These are phyloP conservation scores for Heterochromis multidens DNA, from an alignment of 2,113 vertebrate species.

Conservation along the genomic window DNA sequence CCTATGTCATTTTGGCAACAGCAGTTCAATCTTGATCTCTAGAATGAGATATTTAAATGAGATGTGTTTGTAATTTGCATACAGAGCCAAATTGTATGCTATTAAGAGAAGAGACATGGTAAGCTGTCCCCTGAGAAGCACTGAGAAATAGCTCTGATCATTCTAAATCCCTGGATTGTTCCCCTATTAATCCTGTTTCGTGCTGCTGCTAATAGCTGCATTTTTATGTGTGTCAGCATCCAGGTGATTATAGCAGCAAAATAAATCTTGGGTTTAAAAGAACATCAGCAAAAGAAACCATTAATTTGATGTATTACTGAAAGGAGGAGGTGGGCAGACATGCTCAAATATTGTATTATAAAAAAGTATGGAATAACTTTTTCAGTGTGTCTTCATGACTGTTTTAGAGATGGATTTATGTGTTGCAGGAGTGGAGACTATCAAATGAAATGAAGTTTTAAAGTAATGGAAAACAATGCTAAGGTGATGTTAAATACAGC, in stretches of 20 bases:
- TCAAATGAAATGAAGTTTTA: neutral
- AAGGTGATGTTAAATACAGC: neutral
- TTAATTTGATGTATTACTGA: neutral
- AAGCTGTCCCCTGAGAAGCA: conserved; percentile 22
- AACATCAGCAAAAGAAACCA: neutral
- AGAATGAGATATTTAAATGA: neutral
- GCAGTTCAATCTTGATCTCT: neutral
- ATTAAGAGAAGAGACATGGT: neutral
- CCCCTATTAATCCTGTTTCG: conserved; percentile 43
- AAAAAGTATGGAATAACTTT: conserved; percentile 20
- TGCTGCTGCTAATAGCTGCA: conserved; percentile 24
- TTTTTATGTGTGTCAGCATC: conserved; percentile 18
- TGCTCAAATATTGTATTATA: neutral
- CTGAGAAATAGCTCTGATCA: conserved; percentile 23
- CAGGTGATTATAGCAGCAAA: conserved; percentile 25
- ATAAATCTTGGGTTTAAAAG: conserved; percentile 17
- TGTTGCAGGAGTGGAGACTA: neutral
- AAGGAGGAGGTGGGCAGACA: neutral
- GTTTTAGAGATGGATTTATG: neutral
- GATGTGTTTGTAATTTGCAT: conserved; percentile 7
- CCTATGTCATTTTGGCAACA: neutral
- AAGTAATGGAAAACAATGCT: conserved; percentile 1
- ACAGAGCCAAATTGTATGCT: neutral
- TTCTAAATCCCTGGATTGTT: conserved; percentile 46
- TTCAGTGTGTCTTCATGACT: neutral